These are phyloP conservation scores for Cristatella mucedo DNA, from an alignment of 2,888 invertebrate species.

Conservation along the genomic window DNA sequence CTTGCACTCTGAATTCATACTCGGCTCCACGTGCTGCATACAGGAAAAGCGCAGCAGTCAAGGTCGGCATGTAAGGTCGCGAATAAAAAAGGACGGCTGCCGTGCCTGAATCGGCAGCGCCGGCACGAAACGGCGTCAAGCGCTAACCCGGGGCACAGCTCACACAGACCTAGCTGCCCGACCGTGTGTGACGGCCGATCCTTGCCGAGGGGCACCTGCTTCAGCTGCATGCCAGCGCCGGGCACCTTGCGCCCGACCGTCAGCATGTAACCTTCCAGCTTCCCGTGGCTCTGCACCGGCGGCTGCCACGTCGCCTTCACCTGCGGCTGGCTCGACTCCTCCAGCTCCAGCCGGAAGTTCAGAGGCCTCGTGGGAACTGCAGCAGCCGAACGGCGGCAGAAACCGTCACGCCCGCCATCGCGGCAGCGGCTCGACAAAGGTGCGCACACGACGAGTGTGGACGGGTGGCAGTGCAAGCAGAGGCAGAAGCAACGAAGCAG, in stretches of 20 bases:
- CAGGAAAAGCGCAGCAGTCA: not conserved
- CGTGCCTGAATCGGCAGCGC: too few relatives aligned
- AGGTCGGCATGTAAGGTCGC: not conserved
- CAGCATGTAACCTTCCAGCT: slow-evolving; percentile 67
- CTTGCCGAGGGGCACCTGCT: too few relatives aligned
- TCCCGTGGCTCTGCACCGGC: slow-evolving; percentile 74
- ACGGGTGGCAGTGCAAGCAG: not conserved
- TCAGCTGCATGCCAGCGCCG: too few relatives aligned
- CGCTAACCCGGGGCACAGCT: too few relatives aligned
- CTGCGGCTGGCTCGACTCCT: slow-evolving; percentile 69
- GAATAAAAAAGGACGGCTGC: not conserved
- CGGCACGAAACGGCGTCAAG: too few relatives aligned
- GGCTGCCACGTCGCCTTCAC: slow-evolving; percentile 82
- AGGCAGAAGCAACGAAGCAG: not conserved
- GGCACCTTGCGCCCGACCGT: slow-evolving; percentile 74
- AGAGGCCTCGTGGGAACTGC: slow-evolving; percentile 41
- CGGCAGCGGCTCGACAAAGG: slow-evolving; percentile 1
- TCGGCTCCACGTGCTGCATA: slow-evolving; percentile 65
- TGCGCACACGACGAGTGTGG: slow-evolving; percentile 6
- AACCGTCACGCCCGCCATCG: not conserved
- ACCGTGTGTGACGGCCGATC: too few relatives aligned
- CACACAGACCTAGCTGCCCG: too few relatives aligned
- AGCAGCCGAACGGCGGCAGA: slow-evolving; percentile 13
- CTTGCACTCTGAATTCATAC: slow-evolving; percentile 91
- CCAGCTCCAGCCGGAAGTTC: slow-evolving; percentile 47